Percentiles rank a stretch among this genome's conserved stretches.
These are phyloP conservation scores for Lethenteron camtschaticum DNA, from an alignment of 2,113 vertebrate genomes.

Conservation along the genomic window DNA sequence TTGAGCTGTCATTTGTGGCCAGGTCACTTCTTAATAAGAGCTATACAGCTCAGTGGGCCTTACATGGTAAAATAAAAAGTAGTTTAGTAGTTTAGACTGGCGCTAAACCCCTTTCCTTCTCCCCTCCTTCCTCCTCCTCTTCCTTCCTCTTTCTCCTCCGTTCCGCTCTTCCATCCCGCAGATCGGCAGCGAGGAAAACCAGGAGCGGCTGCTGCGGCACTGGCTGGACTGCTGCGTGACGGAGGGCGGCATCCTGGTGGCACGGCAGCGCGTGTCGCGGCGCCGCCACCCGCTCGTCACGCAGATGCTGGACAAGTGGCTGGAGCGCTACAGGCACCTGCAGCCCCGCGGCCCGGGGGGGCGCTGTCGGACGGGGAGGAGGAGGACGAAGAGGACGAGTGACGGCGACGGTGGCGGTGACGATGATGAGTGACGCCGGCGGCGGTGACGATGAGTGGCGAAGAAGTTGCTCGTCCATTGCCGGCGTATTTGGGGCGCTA, in stretches of 20 bases:
- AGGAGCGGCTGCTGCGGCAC: not conserved
- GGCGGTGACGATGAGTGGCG: no score
- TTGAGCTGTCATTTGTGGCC: no score
- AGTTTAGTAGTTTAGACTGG: no score
- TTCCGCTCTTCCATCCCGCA: not conserved
- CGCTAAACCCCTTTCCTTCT: no score
- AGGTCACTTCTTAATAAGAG: no score
- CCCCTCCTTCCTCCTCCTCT: no score
- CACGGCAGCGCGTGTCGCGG: not conserved
- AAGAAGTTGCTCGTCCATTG: no score
- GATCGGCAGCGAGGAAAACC: not conserved
- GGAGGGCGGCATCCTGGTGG: not conserved
- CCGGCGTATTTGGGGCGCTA: no score
- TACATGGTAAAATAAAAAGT: no score
- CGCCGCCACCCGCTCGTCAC: slow-evolving; percentile 1
- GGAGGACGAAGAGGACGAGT: not conserved
- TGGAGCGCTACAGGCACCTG: not conserved
- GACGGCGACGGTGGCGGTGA: not conserved
- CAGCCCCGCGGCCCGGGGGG: not conserved
- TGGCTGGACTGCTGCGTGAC: slow-evolving; percentile 4
- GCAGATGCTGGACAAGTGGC: not conserved
- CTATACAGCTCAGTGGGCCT: no score
- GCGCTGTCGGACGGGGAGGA: not conserved
- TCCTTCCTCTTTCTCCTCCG: no score
- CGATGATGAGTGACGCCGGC: no score